Evolutionary conservation across 2,113 vertebrate species (phyloP).

Genomic region (Puffinus mauretanicus): DNA sequence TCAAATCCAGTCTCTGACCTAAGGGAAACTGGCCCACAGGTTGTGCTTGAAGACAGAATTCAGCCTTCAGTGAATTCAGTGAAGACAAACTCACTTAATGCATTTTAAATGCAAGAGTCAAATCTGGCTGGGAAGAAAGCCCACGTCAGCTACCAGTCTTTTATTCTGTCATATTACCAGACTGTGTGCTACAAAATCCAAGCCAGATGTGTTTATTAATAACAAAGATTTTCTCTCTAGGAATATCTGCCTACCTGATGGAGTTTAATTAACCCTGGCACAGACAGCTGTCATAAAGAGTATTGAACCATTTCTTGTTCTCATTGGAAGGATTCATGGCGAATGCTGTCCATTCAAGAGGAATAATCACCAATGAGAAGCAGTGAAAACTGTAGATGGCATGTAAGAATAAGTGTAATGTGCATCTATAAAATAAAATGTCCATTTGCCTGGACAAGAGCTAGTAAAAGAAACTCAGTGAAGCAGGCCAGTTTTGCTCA

Average conservation of each 20-base stretch:
- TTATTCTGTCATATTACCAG: background rate
- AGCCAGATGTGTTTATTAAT: background rate
- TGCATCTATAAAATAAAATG: background rate
- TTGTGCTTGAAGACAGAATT: background rate
- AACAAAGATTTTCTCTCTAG: background rate
- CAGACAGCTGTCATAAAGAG: background rate
- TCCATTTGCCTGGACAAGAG: background rate
- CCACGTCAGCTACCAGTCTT: background rate
- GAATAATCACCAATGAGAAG: background rate
- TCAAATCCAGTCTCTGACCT: background rate
- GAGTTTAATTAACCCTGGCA: background rate
- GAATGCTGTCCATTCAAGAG: background rate
- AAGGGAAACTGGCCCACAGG: background rate
- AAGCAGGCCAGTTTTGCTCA: background rate
- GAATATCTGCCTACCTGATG: background rate
- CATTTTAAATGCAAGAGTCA: background rate
- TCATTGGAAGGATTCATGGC: background rate
- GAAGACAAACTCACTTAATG: background rate
- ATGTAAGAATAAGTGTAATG: background rate
- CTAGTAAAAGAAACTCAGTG: background rate
- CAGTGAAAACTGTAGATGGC: background rate
- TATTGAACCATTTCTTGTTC: background rate
- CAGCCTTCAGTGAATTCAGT: background rate
- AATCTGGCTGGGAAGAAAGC: background rate
- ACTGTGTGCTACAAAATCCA: background rate